Percentiles rank a stretch among this genome's conserved stretches.
Evolutionary conservation across 2,113 vertebrate species (phyloP).

Genomic region (Eurystomus gularis): DNA sequence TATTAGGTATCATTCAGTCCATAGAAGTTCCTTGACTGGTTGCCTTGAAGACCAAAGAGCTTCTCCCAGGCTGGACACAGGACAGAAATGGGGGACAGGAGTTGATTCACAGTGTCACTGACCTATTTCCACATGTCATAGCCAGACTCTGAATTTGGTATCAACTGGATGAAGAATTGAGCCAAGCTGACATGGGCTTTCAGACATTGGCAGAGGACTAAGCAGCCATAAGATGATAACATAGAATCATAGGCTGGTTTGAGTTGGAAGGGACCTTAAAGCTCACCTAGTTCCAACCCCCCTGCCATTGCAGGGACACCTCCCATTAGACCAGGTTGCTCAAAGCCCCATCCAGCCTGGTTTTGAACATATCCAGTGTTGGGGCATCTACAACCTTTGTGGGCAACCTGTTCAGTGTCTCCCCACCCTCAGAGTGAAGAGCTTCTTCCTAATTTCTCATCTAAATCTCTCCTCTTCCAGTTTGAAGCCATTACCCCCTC

Average conservation of each 20-base stretch:
- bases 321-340: no score
- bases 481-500: no score
- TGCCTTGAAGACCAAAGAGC: neutral
- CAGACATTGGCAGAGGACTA: neutral
- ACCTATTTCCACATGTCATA: neutral
- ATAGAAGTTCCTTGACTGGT: neutral
- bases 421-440: no score
- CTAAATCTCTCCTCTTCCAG: no score
- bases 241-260: neutral
- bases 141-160: neutral
- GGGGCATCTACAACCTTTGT: no score
- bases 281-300: no score
- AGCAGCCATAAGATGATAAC: neutral
- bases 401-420: no score
- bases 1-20: neutral
- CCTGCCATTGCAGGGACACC: no score
- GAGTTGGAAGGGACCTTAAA: no score
- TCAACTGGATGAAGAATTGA: neutral
- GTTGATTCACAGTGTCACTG: neutral
- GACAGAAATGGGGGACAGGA: neutral
- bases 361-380: no score
- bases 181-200: neutral
- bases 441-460: no score
- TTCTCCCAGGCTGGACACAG: neutral
- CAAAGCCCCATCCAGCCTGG: no score